Base-by-base conservation (phyloP, 2,888 invertebrate species). In the Synergus gifuensis region DNA sequence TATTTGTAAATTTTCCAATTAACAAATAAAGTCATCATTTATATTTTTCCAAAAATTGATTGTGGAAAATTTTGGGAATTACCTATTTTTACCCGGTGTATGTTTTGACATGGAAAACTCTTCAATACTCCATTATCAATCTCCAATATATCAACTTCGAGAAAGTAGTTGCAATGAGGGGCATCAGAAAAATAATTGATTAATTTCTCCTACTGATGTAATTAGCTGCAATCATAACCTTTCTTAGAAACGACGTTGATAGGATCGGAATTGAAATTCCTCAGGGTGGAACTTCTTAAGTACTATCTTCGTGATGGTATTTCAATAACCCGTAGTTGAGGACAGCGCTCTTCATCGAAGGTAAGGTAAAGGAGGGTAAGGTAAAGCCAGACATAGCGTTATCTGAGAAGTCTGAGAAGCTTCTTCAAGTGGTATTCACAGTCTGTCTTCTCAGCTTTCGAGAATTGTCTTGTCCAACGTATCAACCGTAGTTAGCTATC, bases 221-320 rank as follows among this genome's bases (percentile, higher is more conserved):
- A 58, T 58, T 58, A 58, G 16, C 18, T 9, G 54, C 54, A 58
- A 58, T 58, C 54, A 18, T 18, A 9, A 18, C 18, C 54, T 9
- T 58, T 58, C 16, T 2, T 9, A 58, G 18, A 58, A 58, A 7
- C 18, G 54, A 58, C 83, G 82, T 83, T 82, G 77, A 77, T 78
- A 78, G 79, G 83, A 85, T 88, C 85, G 85, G 90, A 90, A 91
- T 91, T 91, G 90, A 86, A 90, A 91, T 91, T 91, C 90, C 90
- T 83, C 77, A 63, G 76, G 79, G 81, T 82, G 73, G 76, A 79
- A 80, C 85, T 87, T 87, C 88, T 89, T 88, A 88, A 87, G 87
- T 87, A 86, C 87, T 86, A 79, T 82, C 83, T 84, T 86, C 89
- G 88, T 90, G 90, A 90, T 87, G 91, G 90, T 83, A 91, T 91